Conservation (phyloP, 1,140 invertebrate genomes). For the Neodiprion fabricii region DNA sequence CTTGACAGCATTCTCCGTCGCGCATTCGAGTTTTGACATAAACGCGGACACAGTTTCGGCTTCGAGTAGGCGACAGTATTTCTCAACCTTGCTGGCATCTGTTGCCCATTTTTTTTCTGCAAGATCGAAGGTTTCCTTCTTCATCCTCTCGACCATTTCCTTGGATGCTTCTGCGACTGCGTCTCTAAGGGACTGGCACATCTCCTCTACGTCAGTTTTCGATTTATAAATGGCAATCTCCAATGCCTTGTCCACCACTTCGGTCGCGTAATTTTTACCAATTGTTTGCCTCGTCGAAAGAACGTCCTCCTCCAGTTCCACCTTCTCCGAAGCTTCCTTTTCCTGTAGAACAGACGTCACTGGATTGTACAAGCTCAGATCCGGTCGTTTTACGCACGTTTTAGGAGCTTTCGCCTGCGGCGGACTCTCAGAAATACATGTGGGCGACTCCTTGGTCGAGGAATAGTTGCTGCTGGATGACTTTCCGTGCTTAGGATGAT, state of each 20-base stretch:
- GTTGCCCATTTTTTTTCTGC: conserved; percentile 43
- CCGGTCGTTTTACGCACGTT: conserved; percentile 21
- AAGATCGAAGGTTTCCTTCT: conserved; percentile 50
- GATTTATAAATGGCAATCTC: conserved; percentile 60
- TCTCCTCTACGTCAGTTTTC: conserved; percentile 58
- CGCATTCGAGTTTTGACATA: conserved; percentile 51
- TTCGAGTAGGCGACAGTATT: conserved; percentile 47
- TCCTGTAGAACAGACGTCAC: neutral
- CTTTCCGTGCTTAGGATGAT: conserved; percentile 33
- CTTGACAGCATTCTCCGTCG: conserved; percentile 58
- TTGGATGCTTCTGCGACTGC: conserved; percentile 54
- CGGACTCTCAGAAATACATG: neutral
- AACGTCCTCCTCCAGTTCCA: conserved; percentile 24
- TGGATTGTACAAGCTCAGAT: neutral
- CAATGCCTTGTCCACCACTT: conserved; percentile 57
- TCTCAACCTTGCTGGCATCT: conserved; percentile 40
- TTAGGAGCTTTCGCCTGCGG: conserved; percentile 3
- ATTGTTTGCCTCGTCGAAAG: conserved; percentile 35
- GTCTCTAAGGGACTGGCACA: conserved; percentile 51
- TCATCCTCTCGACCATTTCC: conserved; percentile 50
- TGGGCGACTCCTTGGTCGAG: neutral
- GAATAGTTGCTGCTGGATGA: conserved; percentile 22
- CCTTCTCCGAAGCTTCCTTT: neutral
- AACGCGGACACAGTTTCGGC: conserved; percentile 50
- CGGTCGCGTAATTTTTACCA: conserved; percentile 52